Percentiles rank a stretch among this genome's conserved stretches.
phyloP scores from a whole-genome alignment of 2,113 vertebrate species.

The Gasterosteus aculeatus region DNA sequence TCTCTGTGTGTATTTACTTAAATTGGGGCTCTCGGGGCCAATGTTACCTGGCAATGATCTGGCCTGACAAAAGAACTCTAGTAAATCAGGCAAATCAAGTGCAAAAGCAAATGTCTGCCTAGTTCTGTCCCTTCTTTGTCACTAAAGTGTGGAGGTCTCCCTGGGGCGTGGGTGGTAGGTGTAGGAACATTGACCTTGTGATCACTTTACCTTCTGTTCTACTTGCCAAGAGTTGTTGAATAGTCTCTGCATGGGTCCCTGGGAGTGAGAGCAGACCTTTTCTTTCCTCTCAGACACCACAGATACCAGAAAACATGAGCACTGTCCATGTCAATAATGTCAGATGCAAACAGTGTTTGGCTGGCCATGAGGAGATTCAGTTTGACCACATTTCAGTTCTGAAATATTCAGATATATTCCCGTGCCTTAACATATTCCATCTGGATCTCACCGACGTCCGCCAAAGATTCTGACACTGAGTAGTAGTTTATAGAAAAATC shows the following conservation, averaged over 20 bases:
- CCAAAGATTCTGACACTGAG: constrained; percentile 5
- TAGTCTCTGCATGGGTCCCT: constrained; percentile 19
- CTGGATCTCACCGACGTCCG: neutral
- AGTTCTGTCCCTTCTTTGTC: constrained; percentile 48
- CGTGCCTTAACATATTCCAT: constrained; percentile 7
- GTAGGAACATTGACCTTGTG: constrained; percentile 51
- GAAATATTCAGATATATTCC: constrained; percentile 48
- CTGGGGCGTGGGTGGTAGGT: constrained; percentile 58
- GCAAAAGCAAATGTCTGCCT: constrained; percentile 16
- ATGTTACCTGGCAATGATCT: constrained; percentile 9
- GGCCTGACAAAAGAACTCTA: constrained; percentile 3
- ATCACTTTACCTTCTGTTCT: constrained; percentile 45
- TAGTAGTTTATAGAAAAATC: neutral
- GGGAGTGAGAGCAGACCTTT: constrained; percentile 16
- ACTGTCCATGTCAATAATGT: constrained; percentile 54
- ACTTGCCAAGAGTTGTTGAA: constrained; percentile 68
- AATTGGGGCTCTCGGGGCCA: neutral
- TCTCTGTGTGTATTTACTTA: neutral
- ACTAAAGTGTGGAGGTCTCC: constrained; percentile 46
- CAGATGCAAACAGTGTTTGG: constrained; percentile 27
- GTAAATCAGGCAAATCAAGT: constrained; percentile 16
- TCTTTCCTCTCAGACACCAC: constrained; percentile 38
- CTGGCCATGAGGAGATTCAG: constrained; percentile 31
- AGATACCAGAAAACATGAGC: constrained; percentile 40
- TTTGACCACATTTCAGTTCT: constrained; percentile 26